Conservation (phyloP, 2,797 vertebrate species). For the Cheirogaleus major region DNA sequence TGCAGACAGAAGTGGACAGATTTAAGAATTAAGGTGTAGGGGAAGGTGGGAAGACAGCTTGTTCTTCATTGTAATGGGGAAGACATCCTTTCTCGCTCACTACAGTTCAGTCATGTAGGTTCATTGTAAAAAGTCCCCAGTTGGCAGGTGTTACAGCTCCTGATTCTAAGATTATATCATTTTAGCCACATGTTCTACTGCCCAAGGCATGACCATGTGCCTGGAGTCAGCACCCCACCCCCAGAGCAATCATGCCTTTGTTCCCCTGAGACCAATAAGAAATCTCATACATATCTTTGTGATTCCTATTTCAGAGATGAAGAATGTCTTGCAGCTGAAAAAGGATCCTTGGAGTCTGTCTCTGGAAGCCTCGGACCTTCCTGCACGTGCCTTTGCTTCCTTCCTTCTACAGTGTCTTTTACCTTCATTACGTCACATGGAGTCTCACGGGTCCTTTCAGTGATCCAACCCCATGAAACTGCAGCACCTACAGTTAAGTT, state of each 20-base stretch:
- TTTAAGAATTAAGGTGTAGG: background rate
- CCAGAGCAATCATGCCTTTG: background rate
- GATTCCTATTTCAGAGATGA: background rate
- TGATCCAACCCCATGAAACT: background rate
- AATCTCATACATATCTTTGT: background rate
- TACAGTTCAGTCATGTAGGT: background rate
- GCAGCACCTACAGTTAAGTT: background rate
- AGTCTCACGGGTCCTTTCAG: background rate
- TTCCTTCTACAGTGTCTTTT: background rate
- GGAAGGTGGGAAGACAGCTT: background rate
- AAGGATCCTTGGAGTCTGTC: background rate
- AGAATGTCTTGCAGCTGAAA: background rate
- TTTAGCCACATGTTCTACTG: background rate
- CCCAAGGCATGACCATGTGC: background rate
- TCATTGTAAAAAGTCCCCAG: background rate
- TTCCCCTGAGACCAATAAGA: background rate
- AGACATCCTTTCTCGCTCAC: background rate
- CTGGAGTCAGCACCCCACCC: background rate
- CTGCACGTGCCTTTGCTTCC: background rate
- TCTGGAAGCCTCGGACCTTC: background rate
- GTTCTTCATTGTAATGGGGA: background rate
- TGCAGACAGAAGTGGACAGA: background rate
- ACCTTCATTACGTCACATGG: background rate
- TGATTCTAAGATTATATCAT: background rate
- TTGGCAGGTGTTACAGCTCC: background rate